phyloP scores from a whole-genome alignment of 2,888 invertebrate species.

The Escarpia spicata region DNA sequence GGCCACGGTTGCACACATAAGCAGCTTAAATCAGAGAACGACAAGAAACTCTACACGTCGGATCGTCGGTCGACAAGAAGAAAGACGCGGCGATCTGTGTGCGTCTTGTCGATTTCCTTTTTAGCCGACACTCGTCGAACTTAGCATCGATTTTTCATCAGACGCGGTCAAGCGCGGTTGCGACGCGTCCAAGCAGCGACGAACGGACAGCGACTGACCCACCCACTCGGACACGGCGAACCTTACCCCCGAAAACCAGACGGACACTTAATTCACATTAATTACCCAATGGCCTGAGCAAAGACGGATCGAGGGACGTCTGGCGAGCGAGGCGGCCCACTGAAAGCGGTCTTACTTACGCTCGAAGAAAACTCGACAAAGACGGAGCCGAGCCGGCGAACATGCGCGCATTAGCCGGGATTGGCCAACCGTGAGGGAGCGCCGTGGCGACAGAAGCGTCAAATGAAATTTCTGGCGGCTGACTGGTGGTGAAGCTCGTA shows the following conservation, averaged over 20 bases:
- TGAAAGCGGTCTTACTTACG: slow-evolving; percentile 16
- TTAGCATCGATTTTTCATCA: slow-evolving; percentile 16
- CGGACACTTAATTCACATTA: slow-evolving; percentile 6
- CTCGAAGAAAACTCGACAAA: slow-evolving; percentile 16
- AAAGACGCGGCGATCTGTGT: not conserved
- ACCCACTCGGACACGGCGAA: slow-evolving; percentile 5
- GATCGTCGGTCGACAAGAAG: not conserved
- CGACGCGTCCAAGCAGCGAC: not conserved
- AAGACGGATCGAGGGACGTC: slow-evolving; percentile 12
- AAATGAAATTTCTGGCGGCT: slow-evolving; percentile 6
- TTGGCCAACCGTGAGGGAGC: not conserved
- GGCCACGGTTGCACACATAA: not conserved
- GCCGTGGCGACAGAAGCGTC: not conserved
- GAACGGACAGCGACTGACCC: not conserved
- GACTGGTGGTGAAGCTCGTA: not conserved
- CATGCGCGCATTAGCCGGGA: not conserved
- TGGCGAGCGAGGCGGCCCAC: not conserved
- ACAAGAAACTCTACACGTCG: not conserved
- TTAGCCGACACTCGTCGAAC: slow-evolving; percentile 16
- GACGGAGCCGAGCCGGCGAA: not conserved
- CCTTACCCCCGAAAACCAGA: slow-evolving; percentile 13
- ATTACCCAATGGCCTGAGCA: slow-evolving; percentile 1
- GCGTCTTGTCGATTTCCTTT: slow-evolving; percentile 11
- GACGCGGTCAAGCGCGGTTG: not conserved
- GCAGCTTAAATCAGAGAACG: not conserved